These are phyloP conservation scores for Hyphantria cunea DNA, from an alignment of 1,140 invertebrate genomes.

Conservation along the genomic window DNA sequence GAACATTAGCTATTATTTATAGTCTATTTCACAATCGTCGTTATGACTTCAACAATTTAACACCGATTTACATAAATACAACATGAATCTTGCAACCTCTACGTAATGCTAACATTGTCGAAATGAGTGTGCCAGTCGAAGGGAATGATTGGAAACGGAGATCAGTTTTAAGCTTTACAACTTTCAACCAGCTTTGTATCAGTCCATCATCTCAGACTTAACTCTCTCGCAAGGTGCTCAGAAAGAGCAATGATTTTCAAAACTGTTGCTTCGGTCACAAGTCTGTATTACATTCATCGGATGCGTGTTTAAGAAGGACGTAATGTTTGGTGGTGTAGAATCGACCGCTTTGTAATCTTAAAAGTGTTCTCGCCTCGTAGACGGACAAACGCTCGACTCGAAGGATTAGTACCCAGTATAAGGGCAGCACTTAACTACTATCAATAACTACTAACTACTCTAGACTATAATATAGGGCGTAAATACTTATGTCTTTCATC, in stretches of 20 bases:
- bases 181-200: neutral
- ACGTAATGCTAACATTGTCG: conserved; percentile 1
- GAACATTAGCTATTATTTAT: conserved; percentile 9
- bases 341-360: neutral
- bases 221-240: no score
- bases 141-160: conserved; percentile 12
- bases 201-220: no score
- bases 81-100: conserved; percentile 9
- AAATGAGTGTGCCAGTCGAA: neutral
- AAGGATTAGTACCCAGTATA: conserved; percentile 38
- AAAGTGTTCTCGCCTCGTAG: conserved; percentile 7
- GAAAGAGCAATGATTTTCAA: no score
- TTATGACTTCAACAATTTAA: conserved; percentile 23
- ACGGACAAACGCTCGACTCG: conserved; percentile 10
- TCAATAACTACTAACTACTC: conserved; percentile 44
- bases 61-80: conserved; percentile 19
- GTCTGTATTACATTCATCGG: no score
- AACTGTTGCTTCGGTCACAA: no score
- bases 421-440: conserved; percentile 47
- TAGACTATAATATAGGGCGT: conserved; percentile 49
- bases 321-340: no score
- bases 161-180: neutral
- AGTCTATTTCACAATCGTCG: conserved; percentile 6
- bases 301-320: no score
- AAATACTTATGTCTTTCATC: conserved; percentile 51